A percentile compares a stretch with the other conserved stretches of the same genome.
These are phyloP conservation scores for Lepidochitona cinerea DNA, from an alignment of 2,888 invertebrate genomes.

Conservation along the genomic window DNA sequence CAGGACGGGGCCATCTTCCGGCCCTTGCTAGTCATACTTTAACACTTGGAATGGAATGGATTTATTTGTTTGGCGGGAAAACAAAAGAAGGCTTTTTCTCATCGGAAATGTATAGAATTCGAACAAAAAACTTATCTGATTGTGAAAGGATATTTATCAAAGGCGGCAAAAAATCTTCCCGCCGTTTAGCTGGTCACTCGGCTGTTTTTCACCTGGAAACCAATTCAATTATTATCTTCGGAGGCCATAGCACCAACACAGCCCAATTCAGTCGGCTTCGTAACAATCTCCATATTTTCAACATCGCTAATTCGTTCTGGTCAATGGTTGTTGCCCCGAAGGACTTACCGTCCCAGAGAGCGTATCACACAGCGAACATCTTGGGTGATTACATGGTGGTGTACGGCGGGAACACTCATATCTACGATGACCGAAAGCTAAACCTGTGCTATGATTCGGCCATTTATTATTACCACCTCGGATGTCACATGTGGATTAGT, in stretches of 20 bases:
- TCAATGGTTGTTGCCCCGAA: conserved; percentile 73
- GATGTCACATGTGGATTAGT: conserved; percentile 77
- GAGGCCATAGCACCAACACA: conserved; percentile 87
- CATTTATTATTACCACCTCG: conserved; percentile 93
- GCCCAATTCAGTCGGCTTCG: conserved; percentile 88
- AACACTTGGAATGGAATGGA: conserved; percentile 79
- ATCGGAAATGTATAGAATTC: conserved; percentile 77
- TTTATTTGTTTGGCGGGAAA: conserved; percentile 86
- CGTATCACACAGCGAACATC: conserved; percentile 89
- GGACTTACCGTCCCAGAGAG: conserved; percentile 68
- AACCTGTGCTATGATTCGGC: conserved; percentile 96
- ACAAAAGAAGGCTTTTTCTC: conserved; percentile 85
- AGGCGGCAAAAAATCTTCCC: conserved; percentile 89
- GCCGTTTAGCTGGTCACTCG: conserved; percentile 91
- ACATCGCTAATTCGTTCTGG: conserved; percentile 89
- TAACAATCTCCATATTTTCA: conserved; percentile 90
- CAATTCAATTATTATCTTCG: conserved; percentile 89
- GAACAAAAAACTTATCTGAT: conserved; percentile 72
- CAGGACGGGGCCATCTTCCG: conserved; percentile 76
- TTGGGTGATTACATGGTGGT: conserved; percentile 87
- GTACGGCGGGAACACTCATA: conserved; percentile 94
- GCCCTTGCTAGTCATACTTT: conserved; percentile 88
- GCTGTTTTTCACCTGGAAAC: conserved; percentile 88
- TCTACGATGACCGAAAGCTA: conserved; percentile 87
- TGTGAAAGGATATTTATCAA: conserved; percentile 86